These are phyloP conservation scores for Mastomys coucha DNA, from an alignment of 2,113 vertebrate genomes.

Conservation along the genomic window DNA sequence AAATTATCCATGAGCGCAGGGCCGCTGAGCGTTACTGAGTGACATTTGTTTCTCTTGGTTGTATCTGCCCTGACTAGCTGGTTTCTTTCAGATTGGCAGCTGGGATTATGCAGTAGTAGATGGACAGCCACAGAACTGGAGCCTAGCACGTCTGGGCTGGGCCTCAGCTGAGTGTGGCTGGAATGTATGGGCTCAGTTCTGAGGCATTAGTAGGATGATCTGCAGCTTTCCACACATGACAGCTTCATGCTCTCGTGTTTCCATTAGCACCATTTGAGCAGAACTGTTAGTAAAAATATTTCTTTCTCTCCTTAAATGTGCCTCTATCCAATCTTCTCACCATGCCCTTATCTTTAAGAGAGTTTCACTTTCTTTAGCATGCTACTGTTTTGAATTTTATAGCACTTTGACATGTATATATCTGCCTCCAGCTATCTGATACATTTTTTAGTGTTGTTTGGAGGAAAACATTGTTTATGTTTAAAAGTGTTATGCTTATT, in stretches of 20 bases:
- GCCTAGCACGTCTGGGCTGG: slow-evolving; percentile 78
- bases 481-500: not conserved
- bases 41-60: slow-evolving; percentile 94
- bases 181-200: slow-evolving; percentile 88
- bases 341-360: slow-evolving; percentile 18
- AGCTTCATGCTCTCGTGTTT: slow-evolving; percentile 88
- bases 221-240: slow-evolving; percentile 87
- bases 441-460: not conserved
- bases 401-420: not conserved
- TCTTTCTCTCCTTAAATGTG: not conserved
- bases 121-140: slow-evolving; percentile 86
- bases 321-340: slow-evolving; percentile 37
- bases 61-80: slow-evolving; percentile 93
- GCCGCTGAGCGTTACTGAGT: slow-evolving; percentile 91
- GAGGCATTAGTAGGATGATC: slow-evolving; percentile 81
- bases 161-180: slow-evolving; percentile 86
- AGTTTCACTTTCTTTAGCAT: slow-evolving; percentile 52
- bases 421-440: not conserved
- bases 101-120: slow-evolving; percentile 88
- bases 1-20: slow-evolving; percentile 91
- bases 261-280: slow-evolving; percentile 70
- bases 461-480: slow-evolving; percentile 41
- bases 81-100: slow-evolving; percentile 94
- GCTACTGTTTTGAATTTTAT: not conserved
- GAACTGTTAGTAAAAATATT: slow-evolving; percentile 38